Evolutionary conservation across 2,888 invertebrate species (phyloP).

Genomic region (Diogma glabrata): DNA sequence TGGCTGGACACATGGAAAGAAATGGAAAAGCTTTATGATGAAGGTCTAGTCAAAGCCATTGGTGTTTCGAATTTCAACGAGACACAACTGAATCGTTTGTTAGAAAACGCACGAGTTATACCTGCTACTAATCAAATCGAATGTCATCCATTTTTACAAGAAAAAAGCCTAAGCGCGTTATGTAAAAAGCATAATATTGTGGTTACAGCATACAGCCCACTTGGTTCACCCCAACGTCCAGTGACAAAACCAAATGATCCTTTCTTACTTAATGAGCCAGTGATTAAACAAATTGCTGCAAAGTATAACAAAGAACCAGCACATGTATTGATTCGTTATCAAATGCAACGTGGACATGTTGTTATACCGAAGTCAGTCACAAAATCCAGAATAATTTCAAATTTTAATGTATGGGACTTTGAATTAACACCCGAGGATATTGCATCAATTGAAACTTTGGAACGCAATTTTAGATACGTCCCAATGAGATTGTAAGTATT

Average conservation of each 20-base stretch:
- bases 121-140: constrained; percentile 54
- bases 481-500: too few relatives aligned
- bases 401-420: too few relatives aligned
- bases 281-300: constrained; percentile 47
- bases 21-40: constrained; percentile 51
- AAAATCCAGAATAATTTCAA: too few relatives aligned
- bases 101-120: constrained; percentile 44
- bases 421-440: too few relatives aligned
- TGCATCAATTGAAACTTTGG: too few relatives aligned
- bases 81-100: constrained; percentile 50
- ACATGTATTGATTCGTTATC: constrained; percentile 55
- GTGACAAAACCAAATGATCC: constrained; percentile 59
- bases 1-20: constrained; percentile 56
- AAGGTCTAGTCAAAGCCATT: constrained; percentile 52
- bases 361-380: too few relatives aligned
- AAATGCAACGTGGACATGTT: too few relatives aligned
- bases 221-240: constrained; percentile 62
- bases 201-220: constrained; percentile 67
- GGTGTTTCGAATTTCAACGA: constrained; percentile 69
- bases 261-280: constrained; percentile 40
- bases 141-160: constrained; percentile 51
- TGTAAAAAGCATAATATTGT: constrained; percentile 50
- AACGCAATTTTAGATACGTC: too few relatives aligned
- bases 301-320: constrained; percentile 54
- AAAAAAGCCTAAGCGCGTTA: constrained; percentile 52